These are phyloP conservation scores for Bugulina stolonifera DNA, from an alignment of 2,888 invertebrate species.

Conservation along the genomic window DNA sequence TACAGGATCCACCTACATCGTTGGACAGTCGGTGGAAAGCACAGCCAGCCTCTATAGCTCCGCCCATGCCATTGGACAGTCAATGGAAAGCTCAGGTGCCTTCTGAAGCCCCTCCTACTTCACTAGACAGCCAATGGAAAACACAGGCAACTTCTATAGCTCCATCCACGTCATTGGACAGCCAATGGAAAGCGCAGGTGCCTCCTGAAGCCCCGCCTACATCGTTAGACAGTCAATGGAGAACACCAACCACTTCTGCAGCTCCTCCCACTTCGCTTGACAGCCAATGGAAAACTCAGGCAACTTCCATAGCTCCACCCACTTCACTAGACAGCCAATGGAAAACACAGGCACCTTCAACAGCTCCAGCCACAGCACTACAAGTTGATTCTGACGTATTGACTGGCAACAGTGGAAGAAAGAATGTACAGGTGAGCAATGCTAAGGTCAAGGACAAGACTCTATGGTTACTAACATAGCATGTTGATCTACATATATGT, in stretches of 20 bases:
- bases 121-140: not conserved
- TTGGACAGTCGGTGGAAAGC: not conserved
- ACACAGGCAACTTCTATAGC: not conserved
- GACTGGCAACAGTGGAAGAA: too few species aligned
- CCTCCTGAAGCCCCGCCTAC: not conserved
- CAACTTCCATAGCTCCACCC: not conserved
- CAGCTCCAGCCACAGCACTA: not conserved
- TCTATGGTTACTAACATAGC: too few species aligned
- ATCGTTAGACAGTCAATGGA: not conserved
- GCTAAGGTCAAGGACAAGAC: too few species aligned
- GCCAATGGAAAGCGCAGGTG: too few species aligned
- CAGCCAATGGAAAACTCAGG: not conserved
- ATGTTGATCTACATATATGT: too few species aligned
- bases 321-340: conserved; percentile 12
- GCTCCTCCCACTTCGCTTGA: not conserved
- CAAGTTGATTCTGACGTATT: too few species aligned
- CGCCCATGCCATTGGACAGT: conserved; percentile 2
- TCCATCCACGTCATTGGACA: not conserved
- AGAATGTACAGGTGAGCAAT: too few species aligned
- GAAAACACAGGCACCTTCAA: not conserved
- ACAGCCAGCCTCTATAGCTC: not conserved
- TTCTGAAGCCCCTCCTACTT: not conserved
- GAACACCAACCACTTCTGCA: not conserved
- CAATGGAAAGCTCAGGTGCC: not conserved
- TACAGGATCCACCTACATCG: not conserved